Conservation (phyloP, 1,140 invertebrate genomes). For the Plutomurus gul region DNA sequence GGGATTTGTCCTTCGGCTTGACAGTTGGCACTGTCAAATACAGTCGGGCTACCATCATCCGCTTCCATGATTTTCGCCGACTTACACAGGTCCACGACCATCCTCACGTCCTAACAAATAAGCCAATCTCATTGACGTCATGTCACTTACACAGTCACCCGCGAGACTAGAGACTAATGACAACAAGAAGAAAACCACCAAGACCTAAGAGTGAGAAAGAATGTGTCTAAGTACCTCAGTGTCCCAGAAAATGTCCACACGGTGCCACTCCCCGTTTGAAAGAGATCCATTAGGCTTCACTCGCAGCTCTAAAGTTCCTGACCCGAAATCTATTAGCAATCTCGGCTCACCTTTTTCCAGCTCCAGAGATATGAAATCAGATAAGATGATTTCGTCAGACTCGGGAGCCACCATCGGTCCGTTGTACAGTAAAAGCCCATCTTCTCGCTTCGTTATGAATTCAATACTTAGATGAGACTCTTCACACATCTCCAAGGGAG, state of each 20-base stretch:
- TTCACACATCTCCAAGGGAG: conserved; percentile 93
- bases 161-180: not conserved
- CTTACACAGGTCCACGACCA: conserved; percentile 90
- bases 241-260: conserved; percentile 92
- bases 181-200: not conserved
- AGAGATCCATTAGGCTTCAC: conserved; percentile 84
- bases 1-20: conserved; percentile 85
- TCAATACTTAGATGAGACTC: conserved; percentile 92
- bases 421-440: conserved; percentile 92
- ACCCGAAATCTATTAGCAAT: conserved; percentile 91
- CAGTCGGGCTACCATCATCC: conserved; percentile 79
- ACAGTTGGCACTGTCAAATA: conserved; percentile 85
- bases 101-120: conserved; percentile 69
- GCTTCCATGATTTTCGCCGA: conserved; percentile 82
- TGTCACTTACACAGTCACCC: conserved; percentile 9
- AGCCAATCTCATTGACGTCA: not conserved
- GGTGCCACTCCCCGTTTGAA: conserved; percentile 95
- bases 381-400: conserved; percentile 82
- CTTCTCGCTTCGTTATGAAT: conserved; percentile 86
- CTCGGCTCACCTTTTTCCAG: conserved; percentile 86
- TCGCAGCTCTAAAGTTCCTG: conserved; percentile 84
- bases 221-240: conserved; percentile 68
- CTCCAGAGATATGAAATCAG: conserved; percentile 91
- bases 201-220: not conserved
- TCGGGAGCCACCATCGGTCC: conserved; percentile 92